Conservation (phyloP, 2,888 invertebrate genomes). For the Drosophila neonasuta region DNA sequence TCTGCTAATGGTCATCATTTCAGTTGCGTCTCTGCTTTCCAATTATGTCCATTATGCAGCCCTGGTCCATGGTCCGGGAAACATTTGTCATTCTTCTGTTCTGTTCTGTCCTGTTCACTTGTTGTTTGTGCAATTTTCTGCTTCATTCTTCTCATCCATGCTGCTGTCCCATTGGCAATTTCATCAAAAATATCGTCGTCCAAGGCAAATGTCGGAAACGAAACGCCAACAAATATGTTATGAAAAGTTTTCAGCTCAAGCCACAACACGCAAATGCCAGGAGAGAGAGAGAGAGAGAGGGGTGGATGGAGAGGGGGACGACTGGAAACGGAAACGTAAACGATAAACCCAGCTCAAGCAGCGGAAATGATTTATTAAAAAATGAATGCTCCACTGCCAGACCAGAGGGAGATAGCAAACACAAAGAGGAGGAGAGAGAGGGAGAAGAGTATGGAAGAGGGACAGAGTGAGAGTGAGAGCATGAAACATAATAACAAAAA, state of each 20-base stretch:
- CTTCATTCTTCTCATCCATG: constrained; percentile 11
- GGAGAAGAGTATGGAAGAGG: not conserved
- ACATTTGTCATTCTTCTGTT: constrained; percentile 33
- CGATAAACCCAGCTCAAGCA: constrained; percentile 69
- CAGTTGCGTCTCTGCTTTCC: constrained; percentile 43
- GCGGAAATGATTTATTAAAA: constrained; percentile 78
- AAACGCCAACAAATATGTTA: constrained; percentile 52
- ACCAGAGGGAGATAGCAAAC: not conserved
- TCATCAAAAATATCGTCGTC: constrained; percentile 51
- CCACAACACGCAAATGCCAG: constrained; percentile 38
- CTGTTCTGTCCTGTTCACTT: constrained; percentile 1
- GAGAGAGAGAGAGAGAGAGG: constrained; percentile 7
- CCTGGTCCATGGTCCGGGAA: constrained; percentile 1
- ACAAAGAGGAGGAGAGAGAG: not conserved
- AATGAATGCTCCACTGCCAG: constrained; percentile 21
- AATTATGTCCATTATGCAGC: constrained; percentile 60
- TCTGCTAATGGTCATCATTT: constrained; percentile 65
- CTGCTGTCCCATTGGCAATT: constrained; percentile 24
- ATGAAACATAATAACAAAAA: constrained; percentile 51
- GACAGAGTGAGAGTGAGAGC: not conserved
- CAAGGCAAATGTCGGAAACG: constrained; percentile 44
- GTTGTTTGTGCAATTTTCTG: constrained; percentile 49
- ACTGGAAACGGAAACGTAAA: constrained; percentile 55
- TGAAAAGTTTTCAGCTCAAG: constrained; percentile 37
- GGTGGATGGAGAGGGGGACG: constrained; percentile 8